Evolutionary conservation across 1,140 invertebrate species (phyloP).

Genomic region (Phthorimaea operculella): DNA sequence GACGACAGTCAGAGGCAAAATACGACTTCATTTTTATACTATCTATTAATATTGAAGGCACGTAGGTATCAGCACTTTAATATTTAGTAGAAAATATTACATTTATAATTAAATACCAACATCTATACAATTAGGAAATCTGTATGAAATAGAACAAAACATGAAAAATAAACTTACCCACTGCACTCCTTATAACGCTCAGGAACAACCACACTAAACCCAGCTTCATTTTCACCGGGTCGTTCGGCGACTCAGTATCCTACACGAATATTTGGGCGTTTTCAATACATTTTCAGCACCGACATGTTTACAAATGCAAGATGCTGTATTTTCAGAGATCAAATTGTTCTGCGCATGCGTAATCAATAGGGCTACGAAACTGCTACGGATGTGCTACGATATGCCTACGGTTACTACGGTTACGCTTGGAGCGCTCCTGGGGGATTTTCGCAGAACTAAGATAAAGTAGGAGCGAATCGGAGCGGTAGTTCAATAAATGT

Average conservation of each 20-base stretch:
- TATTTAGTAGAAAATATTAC: no score
- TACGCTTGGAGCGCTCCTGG: slow-evolving; percentile 9
- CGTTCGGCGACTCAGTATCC: no score
- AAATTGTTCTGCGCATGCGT: slow-evolving; percentile 33
- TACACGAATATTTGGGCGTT: no score
- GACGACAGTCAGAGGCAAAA: no score
- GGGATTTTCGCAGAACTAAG: neutral
- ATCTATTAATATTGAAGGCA: no score
- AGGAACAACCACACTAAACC: slow-evolving; percentile 31
- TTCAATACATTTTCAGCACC: slow-evolving; percentile 19
- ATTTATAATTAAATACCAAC: no score
- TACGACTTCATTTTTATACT: no score
- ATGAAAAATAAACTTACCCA: slow-evolving; percentile 30
- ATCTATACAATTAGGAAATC: no score
- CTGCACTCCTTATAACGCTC: slow-evolving; percentile 19
- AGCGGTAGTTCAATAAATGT: neutral
- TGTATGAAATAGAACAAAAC: no score
- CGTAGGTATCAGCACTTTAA: no score
- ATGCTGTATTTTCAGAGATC: slow-evolving; percentile 19
- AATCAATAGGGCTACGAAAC: slow-evolving; percentile 37
- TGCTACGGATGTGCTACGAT: slow-evolving; percentile 1
- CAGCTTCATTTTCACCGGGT: slow-evolving; percentile 32
- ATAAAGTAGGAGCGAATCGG: slow-evolving; percentile 2
- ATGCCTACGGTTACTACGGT: neutral
- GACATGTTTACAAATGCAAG: slow-evolving; percentile 27